Conservation (phyloP, 2,797 vertebrate species). For the Pseudochirops cupreus region DNA sequence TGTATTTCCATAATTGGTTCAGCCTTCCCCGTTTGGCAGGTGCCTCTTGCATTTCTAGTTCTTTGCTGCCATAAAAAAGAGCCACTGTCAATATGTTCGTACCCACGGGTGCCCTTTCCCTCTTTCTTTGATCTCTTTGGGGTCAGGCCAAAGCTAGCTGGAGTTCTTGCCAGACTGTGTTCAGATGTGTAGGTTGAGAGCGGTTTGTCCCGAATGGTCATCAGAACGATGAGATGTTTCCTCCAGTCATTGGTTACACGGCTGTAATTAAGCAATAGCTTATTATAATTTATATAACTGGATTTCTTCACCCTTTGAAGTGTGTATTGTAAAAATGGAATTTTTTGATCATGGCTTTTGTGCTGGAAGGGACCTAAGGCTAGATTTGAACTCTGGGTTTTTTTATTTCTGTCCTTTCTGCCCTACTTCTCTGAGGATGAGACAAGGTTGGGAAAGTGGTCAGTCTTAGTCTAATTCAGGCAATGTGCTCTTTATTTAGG, state of each 20-base stretch:
- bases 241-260: conserved; percentile 30
- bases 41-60: background rate
- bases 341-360: background rate
- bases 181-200: background rate
- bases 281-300: conserved; percentile 37
- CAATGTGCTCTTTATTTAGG: background rate
- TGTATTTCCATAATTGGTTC: background rate
- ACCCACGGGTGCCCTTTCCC: background rate
- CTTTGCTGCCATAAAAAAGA: background rate
- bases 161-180: conserved; percentile 43
- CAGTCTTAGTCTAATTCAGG: background rate
- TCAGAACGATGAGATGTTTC: conserved; percentile 10
- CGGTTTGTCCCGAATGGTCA: conserved; percentile 43
- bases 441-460: too few relatives aligned
- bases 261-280: conserved; percentile 21
- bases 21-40: background rate
- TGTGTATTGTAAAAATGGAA: background rate
- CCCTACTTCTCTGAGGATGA: too few relatives aligned
- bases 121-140: background rate
- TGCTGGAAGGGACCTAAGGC: background rate
- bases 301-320: conserved; percentile 29
- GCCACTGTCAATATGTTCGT: background rate
- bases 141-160: background rate
- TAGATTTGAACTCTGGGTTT: background rate
- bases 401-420: too few relatives aligned